Evolutionary conservation across 2,113 vertebrate species (phyloP).

Genomic region (Sapajus apella): DNA sequence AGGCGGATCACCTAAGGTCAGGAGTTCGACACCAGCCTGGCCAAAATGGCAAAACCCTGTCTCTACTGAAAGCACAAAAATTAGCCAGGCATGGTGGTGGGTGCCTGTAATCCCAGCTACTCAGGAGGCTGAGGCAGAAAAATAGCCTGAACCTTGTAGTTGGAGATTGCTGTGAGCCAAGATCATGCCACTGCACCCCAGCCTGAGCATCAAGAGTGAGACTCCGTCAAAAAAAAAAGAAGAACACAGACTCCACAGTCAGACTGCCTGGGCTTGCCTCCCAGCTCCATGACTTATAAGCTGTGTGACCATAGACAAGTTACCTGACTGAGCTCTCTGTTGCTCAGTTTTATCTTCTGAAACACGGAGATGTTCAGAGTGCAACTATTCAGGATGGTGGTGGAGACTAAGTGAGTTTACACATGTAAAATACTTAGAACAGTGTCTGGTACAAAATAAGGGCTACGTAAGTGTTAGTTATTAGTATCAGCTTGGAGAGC

Average conservation of each 20-base stretch:
- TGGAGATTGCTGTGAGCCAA: too few species aligned
- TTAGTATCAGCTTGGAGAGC: neutral
- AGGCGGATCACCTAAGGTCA: too few species aligned
- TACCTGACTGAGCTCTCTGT: neutral
- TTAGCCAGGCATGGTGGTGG: too few species aligned
- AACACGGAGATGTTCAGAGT: neutral
- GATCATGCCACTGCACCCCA: too few species aligned
- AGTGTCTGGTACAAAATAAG: neutral
- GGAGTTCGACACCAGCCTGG: too few species aligned
- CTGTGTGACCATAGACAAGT: neutral
- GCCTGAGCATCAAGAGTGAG: too few species aligned
- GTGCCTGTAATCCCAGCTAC: too few species aligned
- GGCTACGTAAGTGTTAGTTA: neutral
- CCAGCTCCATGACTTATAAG: neutral
- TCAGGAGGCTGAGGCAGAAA: too few species aligned
- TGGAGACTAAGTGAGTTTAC: neutral
- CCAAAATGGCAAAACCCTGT: too few species aligned
- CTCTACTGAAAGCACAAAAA: too few species aligned
- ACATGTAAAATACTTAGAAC: neutral
- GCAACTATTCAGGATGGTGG: neutral
- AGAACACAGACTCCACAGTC: neutral
- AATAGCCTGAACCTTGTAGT: too few species aligned
- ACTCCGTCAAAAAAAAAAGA: too few species aligned
- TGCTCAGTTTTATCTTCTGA: neutral
- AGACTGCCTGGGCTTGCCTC: neutral